Base-by-base conservation (phyloP, 2,113 vertebrate species). In the Opisthocomus hoazin region DNA sequence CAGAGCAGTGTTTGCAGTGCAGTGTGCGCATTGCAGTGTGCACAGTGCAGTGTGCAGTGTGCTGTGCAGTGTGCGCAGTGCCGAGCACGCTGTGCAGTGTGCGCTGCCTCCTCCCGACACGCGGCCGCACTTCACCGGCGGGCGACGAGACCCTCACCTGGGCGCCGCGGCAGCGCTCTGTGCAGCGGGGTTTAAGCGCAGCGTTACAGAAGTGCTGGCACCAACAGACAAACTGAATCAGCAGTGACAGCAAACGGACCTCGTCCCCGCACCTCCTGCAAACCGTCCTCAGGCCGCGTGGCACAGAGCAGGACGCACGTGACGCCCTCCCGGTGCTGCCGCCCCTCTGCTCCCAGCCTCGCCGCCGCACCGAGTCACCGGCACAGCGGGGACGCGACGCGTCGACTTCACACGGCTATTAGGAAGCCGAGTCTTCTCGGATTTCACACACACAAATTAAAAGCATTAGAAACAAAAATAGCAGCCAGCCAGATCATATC, bases 321-420 rank as follows among this genome's bases (percentile, higher is more conserved):
- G 5, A 36, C 1, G 23, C 36, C 16, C 46, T 27, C 46, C 22
- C 2, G 48, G 56, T 9, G 5, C 32, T 2, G 3, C 80, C 19
- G 39, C 41, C 34, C 4, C 8, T 3, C 37, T 3, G 37, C 8
- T 9, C 57, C 50, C 30, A 10, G 16, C 7, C 37, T 14, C 46
- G 3, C 54, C 9, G 1, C n/a, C 15, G 9, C 45, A 5, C 11
- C 0, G 9, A 12, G 6, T 3, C 7, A 9, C 43, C 1, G 11
- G 13, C 50, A 7, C 4, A 8, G 21, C 0, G 5, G 41, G 75
- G 22, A 77, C 29, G 4, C 48, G 3, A 2, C 2, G 1, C 4
- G 21, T 19, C 3, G 6, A 3, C 45, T 39, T 56, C 4, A 68
- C 57, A 27, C 0, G 0, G 53, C 53, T 45, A 0, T 8, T 12